Evolutionary conservation across 2,797 vertebrate species (phyloP).

Genomic region (Vultur gryphus): DNA sequence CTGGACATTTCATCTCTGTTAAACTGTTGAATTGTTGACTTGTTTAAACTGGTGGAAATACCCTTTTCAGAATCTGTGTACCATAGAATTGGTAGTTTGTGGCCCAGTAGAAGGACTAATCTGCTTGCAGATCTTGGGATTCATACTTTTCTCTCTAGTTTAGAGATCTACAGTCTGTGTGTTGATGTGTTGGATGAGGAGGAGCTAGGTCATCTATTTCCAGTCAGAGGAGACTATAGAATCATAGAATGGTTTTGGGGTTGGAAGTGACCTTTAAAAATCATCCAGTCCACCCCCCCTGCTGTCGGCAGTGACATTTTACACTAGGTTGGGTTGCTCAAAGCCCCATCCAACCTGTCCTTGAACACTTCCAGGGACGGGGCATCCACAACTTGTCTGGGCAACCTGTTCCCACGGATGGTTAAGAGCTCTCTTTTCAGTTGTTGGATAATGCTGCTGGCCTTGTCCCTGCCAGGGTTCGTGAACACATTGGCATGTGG

Average conservation of each 20-base stretch:
- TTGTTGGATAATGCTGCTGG: neutral
- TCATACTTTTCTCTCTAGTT: neutral
- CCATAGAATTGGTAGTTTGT: neutral
- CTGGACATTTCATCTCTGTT: neutral
- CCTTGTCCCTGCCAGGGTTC: neutral
- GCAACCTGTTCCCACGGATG: neutral
- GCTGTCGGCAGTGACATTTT: neutral
- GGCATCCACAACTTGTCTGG: neutral
- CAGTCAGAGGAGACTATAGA: neutral
- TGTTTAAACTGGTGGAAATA: neutral
- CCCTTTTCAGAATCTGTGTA: neutral
- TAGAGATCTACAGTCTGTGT: neutral
- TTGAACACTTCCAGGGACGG: neutral
- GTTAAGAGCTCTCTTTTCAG: neutral
- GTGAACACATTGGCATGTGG: neutral
- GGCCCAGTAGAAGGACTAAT: neutral
- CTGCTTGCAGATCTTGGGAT: neutral
- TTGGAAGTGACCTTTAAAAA: neutral
- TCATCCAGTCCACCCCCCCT: too few species aligned
- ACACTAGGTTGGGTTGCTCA: neutral
- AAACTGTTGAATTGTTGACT: neutral
- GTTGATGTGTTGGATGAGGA: neutral
- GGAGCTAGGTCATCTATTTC: neutral
- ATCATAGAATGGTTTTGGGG: neutral
- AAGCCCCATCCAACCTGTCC: neutral